Evolutionary conservation across 2,113 vertebrate genomes (phyloP).

Genomic region (Thinocorus orbignyianus): DNA sequence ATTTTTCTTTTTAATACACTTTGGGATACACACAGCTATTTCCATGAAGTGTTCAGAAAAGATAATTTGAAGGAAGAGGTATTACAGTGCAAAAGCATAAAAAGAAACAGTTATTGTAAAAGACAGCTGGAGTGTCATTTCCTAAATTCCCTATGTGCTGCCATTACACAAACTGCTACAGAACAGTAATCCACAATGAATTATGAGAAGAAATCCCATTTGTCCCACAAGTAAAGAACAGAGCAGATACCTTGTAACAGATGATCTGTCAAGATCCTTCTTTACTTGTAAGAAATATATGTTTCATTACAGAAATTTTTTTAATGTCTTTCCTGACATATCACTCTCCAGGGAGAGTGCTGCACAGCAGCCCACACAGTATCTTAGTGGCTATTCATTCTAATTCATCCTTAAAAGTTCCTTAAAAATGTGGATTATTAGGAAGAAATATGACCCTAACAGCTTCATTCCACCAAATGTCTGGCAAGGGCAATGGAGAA

Average conservation of each 20-base stretch:
- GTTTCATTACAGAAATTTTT: background rate
- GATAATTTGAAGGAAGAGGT: slow-evolving; percentile 15
- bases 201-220: slow-evolving; percentile 15
- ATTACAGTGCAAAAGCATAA: background rate
- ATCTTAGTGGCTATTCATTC: background rate
- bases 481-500: background rate
- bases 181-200: slow-evolving; percentile 19
- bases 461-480: background rate
- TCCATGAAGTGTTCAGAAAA: background rate
- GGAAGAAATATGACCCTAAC: background rate
- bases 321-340: background rate
- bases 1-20: background rate
- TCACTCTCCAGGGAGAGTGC: background rate
- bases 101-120: slow-evolving; percentile 30
- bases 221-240: background rate
- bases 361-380: slow-evolving; percentile 2
- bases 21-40: background rate
- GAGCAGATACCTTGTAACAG: background rate
- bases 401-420: background rate
- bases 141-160: slow-evolving; percentile 22
- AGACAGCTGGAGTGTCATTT: slow-evolving; percentile 53
- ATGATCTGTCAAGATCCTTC: slow-evolving; percentile 4
- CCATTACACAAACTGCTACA: background rate
- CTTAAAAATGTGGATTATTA: background rate
- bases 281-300: background rate